Base-by-base conservation (phyloP, 2,113 vertebrate species). In the Sus scrofa region DNA sequence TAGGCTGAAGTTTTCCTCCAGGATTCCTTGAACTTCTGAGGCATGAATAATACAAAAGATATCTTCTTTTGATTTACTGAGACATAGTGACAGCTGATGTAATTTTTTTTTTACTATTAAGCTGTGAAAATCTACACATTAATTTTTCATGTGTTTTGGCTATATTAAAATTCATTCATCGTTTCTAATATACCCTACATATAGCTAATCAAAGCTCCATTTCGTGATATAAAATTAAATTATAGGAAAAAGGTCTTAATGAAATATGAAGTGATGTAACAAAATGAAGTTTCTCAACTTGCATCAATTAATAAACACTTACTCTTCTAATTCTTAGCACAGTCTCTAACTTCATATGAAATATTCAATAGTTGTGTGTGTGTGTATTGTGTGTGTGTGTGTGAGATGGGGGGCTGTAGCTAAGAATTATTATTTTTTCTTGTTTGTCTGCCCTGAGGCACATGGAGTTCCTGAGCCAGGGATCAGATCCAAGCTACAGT, bases 151-250 rank as follows among this genome's bases (percentile, higher is more conserved):
- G 16, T 82, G 3, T 18, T 58, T 20, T 67, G 54, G 34, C 11
- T 87, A 7, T 39, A 81, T 52, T 10, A 81, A 62, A 88, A 34
- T 39, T 0, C 7, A 22, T 70, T 89, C 20, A 26, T 81, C 26
- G n/a, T 74, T 74, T 91, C 34, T 52, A 88, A 62, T 50, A 50
- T 34, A 63, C 2, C 4, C 27, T 84, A 6, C 44, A 34, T 39
- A 79, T 1, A 83, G 14, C 11, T 71, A 77, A 74, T 84, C 63
- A 75, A 93, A 70, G 68, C n/a, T 88, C 15, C 8, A 58, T 24
- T 90, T 34, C 77, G 27, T 87, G 22, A 84, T n/a, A 84, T 27
- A 56, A 83, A 92, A 39, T 86, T 75, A 92, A 81, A 79, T 68
- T 50, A 22, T 5, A 81, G 10, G 58, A 78, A 60, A 90, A 6